These are phyloP conservation scores for Atta cephalotes DNA, from an alignment of 1,140 invertebrate genomes.

Conservation along the genomic window DNA sequence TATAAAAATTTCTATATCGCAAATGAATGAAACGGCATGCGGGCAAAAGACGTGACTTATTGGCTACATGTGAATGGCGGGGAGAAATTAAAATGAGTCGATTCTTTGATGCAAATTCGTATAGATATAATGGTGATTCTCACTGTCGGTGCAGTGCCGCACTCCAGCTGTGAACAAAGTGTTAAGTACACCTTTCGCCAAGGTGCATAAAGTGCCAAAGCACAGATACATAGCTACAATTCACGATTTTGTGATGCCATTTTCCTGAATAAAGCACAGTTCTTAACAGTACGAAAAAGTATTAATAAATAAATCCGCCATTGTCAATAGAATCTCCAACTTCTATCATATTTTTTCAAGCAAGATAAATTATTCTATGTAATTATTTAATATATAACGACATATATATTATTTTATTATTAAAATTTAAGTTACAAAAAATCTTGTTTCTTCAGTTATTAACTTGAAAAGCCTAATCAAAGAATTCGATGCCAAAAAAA, in stretches of 20 bases:
- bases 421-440: neutral
- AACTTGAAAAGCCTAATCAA: neutral
- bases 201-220: slow-evolving; percentile 80
- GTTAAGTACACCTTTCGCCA: slow-evolving; percentile 82
- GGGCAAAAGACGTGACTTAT: slow-evolving; percentile 73
- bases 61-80: slow-evolving; percentile 77
- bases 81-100: slow-evolving; percentile 77
- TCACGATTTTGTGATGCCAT: slow-evolving; percentile 66
- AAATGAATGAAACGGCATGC: slow-evolving; percentile 71
- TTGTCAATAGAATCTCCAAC: neutral
- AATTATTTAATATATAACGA: neutral
- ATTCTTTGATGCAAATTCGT: slow-evolving; percentile 66
- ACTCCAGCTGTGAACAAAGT: slow-evolving; percentile 84
- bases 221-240: slow-evolving; percentile 78
- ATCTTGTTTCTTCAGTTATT: neutral
- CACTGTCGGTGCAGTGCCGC: slow-evolving; percentile 84
- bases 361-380: neutral
- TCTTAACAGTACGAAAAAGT: slow-evolving; percentile 11
- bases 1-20: slow-evolving; percentile 40
- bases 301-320: slow-evolving; percentile 10
- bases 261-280: slow-evolving; percentile 42
- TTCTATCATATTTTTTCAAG: neutral
- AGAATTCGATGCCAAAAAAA: neutral
- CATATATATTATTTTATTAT: neutral
- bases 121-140: slow-evolving; percentile 79